Evolutionary conservation across 2,888 invertebrate species (phyloP).

Genomic region (Trypoxylon attenuatum): DNA sequence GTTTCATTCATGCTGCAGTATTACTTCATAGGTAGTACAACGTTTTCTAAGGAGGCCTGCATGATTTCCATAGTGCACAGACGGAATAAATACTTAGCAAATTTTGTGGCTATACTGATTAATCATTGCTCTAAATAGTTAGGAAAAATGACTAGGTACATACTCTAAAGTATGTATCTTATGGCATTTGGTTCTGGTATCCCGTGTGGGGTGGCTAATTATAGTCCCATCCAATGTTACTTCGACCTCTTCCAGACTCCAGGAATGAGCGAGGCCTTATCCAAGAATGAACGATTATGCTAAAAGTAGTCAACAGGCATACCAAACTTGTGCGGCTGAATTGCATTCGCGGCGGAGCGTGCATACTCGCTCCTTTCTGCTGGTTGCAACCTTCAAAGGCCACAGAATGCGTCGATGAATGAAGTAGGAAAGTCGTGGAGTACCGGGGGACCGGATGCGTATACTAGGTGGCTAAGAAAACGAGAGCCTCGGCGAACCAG

Average conservation of each 20-base stretch:
- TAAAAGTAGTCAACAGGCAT: conserved; percentile 47
- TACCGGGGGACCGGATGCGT: conserved; percentile 64
- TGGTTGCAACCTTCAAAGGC: conserved; percentile 73
- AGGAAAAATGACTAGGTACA: too few species aligned
- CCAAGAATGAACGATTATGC: conserved; percentile 26
- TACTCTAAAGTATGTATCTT: too few species aligned
- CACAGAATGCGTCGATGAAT: conserved; percentile 73
- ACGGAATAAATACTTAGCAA: too few species aligned
- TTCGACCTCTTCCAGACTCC: conserved; percentile 41
- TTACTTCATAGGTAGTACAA: too few species aligned
- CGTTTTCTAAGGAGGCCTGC: too few species aligned
- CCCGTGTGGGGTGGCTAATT: too few species aligned
- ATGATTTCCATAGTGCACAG: too few species aligned
- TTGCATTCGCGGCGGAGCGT: conserved; percentile 46
- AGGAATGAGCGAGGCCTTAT: not conserved
- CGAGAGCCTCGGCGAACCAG: conserved; percentile 43
- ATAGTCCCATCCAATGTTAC: too few species aligned
- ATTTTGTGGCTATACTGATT: too few species aligned
- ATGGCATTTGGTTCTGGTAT: too few species aligned
- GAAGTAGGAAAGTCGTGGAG: conserved; percentile 69
- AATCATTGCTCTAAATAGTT: too few species aligned
- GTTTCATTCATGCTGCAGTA: conserved; percentile 38
- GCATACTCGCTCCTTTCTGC: conserved; percentile 58
- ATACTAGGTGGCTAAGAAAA: conserved; percentile 57
- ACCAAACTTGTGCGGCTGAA: conserved; percentile 25